Conservation (phyloP, 2,888 invertebrate genomes). For the Cynaeus angustus region DNA sequence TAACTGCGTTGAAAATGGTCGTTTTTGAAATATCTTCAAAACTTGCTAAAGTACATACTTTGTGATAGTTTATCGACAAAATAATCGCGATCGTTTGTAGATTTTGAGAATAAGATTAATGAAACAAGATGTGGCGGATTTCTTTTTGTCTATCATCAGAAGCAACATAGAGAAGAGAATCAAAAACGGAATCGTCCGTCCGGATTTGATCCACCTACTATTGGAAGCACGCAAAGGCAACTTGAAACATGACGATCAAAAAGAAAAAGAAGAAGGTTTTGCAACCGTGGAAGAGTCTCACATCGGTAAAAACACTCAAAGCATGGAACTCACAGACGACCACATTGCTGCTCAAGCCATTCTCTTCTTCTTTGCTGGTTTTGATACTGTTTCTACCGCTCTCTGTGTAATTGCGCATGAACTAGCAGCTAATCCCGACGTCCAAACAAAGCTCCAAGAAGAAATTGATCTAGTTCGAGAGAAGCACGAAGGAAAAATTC, state of each 20-base stretch:
- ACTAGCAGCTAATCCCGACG: slow-evolving; percentile 73
- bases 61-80: not conserved
- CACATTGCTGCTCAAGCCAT: slow-evolving; percentile 20
- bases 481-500: slow-evolving; percentile 61
- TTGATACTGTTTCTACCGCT: slow-evolving; percentile 22
- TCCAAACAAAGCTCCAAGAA: slow-evolving; percentile 73
- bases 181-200: slow-evolving; percentile 56
- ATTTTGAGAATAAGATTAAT: not conserved
- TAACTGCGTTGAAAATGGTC: slow-evolving; percentile 17
- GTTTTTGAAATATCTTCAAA: not conserved
- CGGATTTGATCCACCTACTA: slow-evolving; percentile 73
- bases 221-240: slow-evolving; percentile 71
- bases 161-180: slow-evolving; percentile 45
- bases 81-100: not conserved
- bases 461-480: slow-evolving; percentile 67
- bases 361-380: slow-evolving; percentile 36
- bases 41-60: slow-evolving; percentile 46
- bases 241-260: slow-evolving; percentile 12
- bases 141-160: slow-evolving; percentile 70
- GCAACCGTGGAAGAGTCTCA: slow-evolving; percentile 53
- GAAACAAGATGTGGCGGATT: slow-evolving; percentile 60
- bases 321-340: slow-evolving; percentile 9
- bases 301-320: not conserved
- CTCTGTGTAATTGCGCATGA: slow-evolving; percentile 21
- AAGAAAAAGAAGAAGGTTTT: slow-evolving; percentile 49